Conservation (phyloP, 2,888 invertebrate species). For the Euzophera pinguis region DNA sequence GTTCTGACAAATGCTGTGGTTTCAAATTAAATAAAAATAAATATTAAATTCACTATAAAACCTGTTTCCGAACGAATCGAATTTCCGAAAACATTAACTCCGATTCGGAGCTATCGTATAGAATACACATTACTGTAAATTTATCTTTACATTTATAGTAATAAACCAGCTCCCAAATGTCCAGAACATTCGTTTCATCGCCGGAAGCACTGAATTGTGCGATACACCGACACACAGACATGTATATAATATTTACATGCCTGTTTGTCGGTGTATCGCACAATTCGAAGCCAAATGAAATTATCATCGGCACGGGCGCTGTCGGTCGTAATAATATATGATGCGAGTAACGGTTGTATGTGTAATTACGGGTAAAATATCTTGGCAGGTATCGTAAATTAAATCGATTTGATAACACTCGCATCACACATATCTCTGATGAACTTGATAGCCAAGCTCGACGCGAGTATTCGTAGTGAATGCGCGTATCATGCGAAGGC, state of each 20-base stretch:
- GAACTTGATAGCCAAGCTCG: too few species aligned
- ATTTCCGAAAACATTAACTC: background rate
- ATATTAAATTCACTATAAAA: too few species aligned
- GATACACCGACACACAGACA: slow-evolving; percentile 1
- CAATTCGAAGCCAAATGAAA: background rate
- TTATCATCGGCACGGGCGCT: slow-evolving; percentile 1
- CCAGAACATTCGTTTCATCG: slow-evolving; percentile 7
- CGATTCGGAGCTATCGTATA: background rate
- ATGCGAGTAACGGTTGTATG: background rate
- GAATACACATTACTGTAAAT: background rate
- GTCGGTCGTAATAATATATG: slow-evolving; percentile 1
- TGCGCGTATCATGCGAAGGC: too few species aligned
- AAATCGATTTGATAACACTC: too few species aligned
- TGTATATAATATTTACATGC: background rate
- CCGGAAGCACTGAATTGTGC: slow-evolving; percentile 10
- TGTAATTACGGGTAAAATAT: background rate
- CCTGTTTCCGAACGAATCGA: too few species aligned
- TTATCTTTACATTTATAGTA: background rate
- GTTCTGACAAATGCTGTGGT: too few species aligned
- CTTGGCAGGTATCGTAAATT: too few species aligned
- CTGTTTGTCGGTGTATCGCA: too few species aligned
- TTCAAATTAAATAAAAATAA: too few species aligned
- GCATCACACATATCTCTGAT: too few species aligned
- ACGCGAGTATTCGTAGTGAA: too few species aligned
- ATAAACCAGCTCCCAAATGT: slow-evolving; percentile 1